Evolutionary conservation across 1,140 invertebrate genomes (phyloP).

Genomic region (Phthorimaea operculella): DNA sequence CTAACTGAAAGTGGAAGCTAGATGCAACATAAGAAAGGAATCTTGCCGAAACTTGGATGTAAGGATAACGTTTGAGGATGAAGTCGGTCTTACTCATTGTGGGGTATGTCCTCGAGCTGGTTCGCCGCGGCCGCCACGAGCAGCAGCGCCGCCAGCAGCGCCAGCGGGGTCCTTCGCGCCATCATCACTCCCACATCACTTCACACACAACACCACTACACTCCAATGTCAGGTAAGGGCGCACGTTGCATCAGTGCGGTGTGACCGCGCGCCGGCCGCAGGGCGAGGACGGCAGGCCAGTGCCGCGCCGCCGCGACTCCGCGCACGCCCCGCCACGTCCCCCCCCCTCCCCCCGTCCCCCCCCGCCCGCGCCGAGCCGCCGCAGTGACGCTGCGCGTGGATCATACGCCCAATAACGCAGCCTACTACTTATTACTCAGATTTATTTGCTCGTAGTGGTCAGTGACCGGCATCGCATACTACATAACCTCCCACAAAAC

Average conservation of each 20-base stretch:
- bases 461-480: conserved; percentile 31
- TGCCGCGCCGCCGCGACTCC: conserved; percentile 29
- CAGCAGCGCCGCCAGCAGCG: conserved; percentile 42
- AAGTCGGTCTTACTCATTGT: conserved; percentile 79
- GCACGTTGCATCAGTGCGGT: conserved; percentile 36
- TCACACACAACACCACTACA: conserved; percentile 52
- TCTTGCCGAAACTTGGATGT: background rate
- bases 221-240: conserved; percentile 37
- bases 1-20: no score
- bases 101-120: conserved; percentile 86
- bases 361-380: no score
- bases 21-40: background rate
- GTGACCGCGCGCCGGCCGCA: conserved; percentile 34
- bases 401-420: conserved; percentile 65
- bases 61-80: background rate
- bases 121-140: conserved; percentile 65
- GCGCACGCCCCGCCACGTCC: conserved; percentile 13
- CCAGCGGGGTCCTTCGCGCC: conserved; percentile 36
- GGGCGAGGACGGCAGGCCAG: conserved; percentile 33
- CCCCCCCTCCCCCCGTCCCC: conserved; percentile 23
- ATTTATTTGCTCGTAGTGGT: conserved; percentile 58
- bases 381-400: conserved; percentile 63
- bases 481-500: background rate
- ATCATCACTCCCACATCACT: conserved; percentile 47
- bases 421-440: conserved; percentile 55